Conservation (phyloP, 1,140 invertebrate species). For the Apis cerana region DNA sequence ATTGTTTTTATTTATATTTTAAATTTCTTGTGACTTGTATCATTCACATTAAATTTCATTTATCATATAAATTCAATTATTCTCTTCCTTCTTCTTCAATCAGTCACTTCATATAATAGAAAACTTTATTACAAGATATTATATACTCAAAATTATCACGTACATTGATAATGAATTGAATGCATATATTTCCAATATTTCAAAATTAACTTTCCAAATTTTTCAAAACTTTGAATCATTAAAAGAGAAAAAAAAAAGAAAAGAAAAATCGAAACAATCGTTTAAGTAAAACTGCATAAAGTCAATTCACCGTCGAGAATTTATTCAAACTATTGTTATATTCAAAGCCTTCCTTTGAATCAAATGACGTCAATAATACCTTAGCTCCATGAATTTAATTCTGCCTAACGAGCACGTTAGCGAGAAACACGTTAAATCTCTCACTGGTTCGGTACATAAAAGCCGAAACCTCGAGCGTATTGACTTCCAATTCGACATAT, state of each 20-base stretch:
- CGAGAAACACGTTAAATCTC: conserved; percentile 7
- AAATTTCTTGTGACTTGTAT: no score
- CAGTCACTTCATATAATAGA: no score
- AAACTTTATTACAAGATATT: no score
- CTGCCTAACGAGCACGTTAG: conserved; percentile 14
- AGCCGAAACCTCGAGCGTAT: conserved; percentile 4
- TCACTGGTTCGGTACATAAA: not conserved
- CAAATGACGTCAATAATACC: not conserved
- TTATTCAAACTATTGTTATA: not conserved
- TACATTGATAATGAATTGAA: no score
- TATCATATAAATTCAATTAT: no score
- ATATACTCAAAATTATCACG: no score
- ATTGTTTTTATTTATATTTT: no score
- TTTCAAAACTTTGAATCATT: not conserved
- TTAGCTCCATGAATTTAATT: conserved; percentile 16
- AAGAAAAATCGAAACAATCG: not conserved
- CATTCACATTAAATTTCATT: no score
- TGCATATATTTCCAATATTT: no score
- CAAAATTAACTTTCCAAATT: no score
- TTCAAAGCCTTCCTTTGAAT: no score
- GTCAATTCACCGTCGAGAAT: not conserved
- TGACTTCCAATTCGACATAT: not conserved
- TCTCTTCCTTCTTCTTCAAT: no score
- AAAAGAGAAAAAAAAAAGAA: not conserved
- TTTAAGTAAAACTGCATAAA: not conserved